Base-by-base conservation (phyloP, 2,888 invertebrate genomes). In the Drepana falcataria region DNA sequence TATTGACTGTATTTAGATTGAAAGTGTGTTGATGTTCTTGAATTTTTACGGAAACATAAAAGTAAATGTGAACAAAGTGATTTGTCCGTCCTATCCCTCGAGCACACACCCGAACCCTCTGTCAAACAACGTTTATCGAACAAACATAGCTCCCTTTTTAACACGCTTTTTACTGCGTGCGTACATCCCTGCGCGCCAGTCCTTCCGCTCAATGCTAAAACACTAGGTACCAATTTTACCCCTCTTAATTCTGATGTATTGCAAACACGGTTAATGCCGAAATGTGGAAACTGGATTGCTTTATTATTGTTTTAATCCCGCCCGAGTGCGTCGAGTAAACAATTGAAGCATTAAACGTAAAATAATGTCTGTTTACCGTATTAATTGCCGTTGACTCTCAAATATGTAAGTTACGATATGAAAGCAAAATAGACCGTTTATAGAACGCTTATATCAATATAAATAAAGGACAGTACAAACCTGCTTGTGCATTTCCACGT, bases 401-500 rank as follows among this genome's bases (percentile, higher is more conserved):
- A 47, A 48, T 53, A 54, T 48, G 48, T 48, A 48, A 54, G 35
- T 40, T 48, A 9, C 44, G 35, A 37, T n/a, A 54, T 55, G 37
- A 59, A 52, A 58, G 59, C 49, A 49, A 61, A 58, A 47, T 55
- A 21, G 0, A 21, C 21, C 21, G 21, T 21, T 21, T 21, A 21
- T 21, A 21, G 21, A 21, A 21, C 21, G 21, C 21, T 21, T 21
- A 21, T 21, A 21, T 21, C 21, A 21, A 21, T 21, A 21, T 60
- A 52, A 54, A 48, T 34, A 55, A 59, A 59, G 51, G 35, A 55
- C 40, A 9, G 63, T 66, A 85, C 94, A 92, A 92, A 96, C 96
- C 95, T 98, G 98, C 93, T 98, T 98, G 91, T 97, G 97, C 97
- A 98, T 97, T 93, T 98, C 98, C 84, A 97, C 97, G 92, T 98